phyloP scores from a whole-genome alignment of 2,797 vertebrate species.

The Cyclura pinguis region DNA sequence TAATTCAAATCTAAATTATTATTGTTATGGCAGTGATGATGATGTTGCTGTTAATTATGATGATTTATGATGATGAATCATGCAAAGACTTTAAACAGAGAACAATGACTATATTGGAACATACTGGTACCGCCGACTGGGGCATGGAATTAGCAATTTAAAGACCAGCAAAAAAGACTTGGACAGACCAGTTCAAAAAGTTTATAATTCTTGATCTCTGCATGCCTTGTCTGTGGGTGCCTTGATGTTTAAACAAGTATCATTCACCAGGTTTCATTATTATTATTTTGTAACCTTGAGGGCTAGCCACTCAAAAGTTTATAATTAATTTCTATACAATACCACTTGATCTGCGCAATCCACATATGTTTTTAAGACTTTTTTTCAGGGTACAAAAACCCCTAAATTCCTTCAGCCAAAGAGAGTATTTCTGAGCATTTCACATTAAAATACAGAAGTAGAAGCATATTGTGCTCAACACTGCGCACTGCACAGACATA shows the following conservation, averaged over 20 bases:
- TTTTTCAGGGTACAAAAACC: background rate
- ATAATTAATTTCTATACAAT: background rate
- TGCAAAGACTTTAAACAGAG: background rate
- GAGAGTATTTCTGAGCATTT: background rate
- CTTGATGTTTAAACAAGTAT: background rate
- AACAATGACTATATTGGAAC: background rate
- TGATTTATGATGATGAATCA: background rate
- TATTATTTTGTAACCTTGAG: background rate
- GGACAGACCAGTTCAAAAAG: background rate
- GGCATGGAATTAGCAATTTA: background rate
- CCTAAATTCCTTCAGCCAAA: constrained; percentile 13
- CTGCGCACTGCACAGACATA: constrained; percentile 12
- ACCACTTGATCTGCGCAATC: background rate
- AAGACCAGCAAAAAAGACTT: background rate
- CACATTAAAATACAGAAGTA: background rate
- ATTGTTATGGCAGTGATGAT: background rate
- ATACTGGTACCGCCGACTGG: background rate
- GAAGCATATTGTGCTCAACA: background rate
- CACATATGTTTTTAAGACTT: background rate
- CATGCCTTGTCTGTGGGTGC: background rate
- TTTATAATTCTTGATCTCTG: background rate
- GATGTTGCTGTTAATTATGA: background rate
- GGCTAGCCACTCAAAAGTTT: background rate
- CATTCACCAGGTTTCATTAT: background rate
- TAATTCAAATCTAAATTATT: background rate